These are phyloP conservation scores for Argyresthia albistria DNA, from an alignment of 2,888 invertebrate species.

Conservation along the genomic window DNA sequence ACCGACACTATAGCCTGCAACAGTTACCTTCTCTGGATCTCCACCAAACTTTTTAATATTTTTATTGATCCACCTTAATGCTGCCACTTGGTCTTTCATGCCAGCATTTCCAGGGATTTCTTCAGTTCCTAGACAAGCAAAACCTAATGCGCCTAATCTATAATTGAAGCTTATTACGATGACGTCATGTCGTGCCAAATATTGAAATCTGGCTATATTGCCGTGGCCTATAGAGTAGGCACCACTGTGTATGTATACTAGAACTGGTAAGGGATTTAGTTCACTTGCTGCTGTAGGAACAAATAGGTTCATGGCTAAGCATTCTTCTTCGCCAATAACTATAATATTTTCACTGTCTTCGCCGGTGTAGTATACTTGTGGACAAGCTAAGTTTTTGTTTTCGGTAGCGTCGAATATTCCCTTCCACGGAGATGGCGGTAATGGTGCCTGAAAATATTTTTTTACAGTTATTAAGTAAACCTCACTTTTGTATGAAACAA, in stretches of 20 bases:
- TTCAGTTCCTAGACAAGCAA: slow-evolving; percentile 73
- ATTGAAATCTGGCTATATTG: slow-evolving; percentile 62
- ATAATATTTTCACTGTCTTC: slow-evolving; percentile 27
- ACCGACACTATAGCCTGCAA: slow-evolving; percentile 88
- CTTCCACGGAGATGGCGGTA: slow-evolving; percentile 44
- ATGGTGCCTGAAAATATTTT: slow-evolving; percentile 31
- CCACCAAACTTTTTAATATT: slow-evolving; percentile 87
- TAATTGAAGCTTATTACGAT: slow-evolving; percentile 79
- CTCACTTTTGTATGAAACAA: background rate
- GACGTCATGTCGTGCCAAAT: slow-evolving; percentile 77
- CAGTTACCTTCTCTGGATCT: slow-evolving; percentile 81
- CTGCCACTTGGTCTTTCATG: slow-evolving; percentile 86
- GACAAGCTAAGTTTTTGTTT: slow-evolving; percentile 27
- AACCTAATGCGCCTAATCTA: slow-evolving; percentile 80
- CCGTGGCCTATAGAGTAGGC: slow-evolving; percentile 49
- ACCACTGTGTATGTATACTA: slow-evolving; percentile 57
- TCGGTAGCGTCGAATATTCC: slow-evolving; percentile 27
- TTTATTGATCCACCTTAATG: slow-evolving; percentile 81
- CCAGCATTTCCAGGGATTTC: slow-evolving; percentile 88
- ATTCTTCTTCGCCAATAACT: slow-evolving; percentile 40
- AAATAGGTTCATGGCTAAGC: slow-evolving; percentile 39
- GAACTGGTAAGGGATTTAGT: slow-evolving; percentile 41
- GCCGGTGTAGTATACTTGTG: slow-evolving; percentile 40
- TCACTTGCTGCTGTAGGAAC: slow-evolving; percentile 40
- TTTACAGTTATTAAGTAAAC: background rate